Evolutionary conservation across 2,888 invertebrate genomes (phyloP), one percentile per base, ranked within the genome.

Genomic region (Abscondita cerata): DNA sequence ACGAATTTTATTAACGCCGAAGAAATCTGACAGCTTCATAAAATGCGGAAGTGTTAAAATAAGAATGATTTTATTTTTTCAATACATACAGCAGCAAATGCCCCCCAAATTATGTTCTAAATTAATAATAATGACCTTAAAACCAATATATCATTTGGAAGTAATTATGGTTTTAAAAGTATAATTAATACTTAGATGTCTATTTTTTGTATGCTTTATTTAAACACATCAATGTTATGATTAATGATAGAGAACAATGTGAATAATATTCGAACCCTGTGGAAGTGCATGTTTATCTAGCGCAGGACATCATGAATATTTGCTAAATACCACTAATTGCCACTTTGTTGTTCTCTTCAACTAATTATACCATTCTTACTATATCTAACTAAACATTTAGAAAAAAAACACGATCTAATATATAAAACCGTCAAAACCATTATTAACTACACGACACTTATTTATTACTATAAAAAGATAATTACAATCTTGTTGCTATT

Each of bases 221-320:
- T 71, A 68, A 70, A 69, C 69, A 70, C 69, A 71, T 71, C 72
- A 69, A 72, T 72, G 70, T 59, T 65, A 70, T 72, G 72, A 72
- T 72, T 72, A 72, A 72, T 72, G 72, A 68, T 58, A 60, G 58
- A 55, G 68, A 63, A 70, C 70, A 70, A 72, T 71, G 70, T 70
- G 69, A 70, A 69, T 68, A 70, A 70, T 66, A 68, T 66, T 64
- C 65, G 62, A 66, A 60, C 62, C 50, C 53, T 57, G 44, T 44
- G 65, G 62, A 54, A 62, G 59, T 69, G 65, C 68, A 67, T 68
- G 69, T 69, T 68, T 69, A 67, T 68, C 68, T 68, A 68, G 62
- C 56, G 65, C 62, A 59, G 65, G 59, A 62, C 65, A 68, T 68
- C 66, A 63, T 67, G 66, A 68, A 66, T 68, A 68, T 69, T 69